phyloP scores from a whole-genome alignment of 1,140 invertebrate genomes.

The Lucilia sericata region DNA sequence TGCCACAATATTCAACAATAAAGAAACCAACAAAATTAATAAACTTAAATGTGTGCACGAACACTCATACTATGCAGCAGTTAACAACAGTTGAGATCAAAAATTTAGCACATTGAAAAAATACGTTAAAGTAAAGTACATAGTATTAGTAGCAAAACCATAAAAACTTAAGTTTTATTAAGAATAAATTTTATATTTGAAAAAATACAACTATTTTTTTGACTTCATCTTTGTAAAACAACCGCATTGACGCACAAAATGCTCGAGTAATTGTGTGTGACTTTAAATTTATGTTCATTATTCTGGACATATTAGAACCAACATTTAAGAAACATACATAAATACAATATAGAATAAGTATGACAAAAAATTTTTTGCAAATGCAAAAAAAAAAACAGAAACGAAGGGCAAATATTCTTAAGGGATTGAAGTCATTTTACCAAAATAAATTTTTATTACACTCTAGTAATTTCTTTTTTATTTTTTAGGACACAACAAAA shows the following conservation, averaged over 20 bases:
- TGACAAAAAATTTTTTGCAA: not conserved
- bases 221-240: not conserved
- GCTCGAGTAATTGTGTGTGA: slow-evolving; percentile 11
- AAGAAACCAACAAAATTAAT: not conserved
- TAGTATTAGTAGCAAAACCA: too few species aligned
- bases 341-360: not conserved
- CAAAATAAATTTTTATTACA: not conserved
- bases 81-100: not conserved
- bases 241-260: not conserved
- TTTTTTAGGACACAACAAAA: not conserved
- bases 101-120: not conserved
- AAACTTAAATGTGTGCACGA: not conserved
- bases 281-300: not conserved
- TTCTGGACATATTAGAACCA: not conserved
- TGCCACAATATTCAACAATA: not conserved
- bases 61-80: not conserved
- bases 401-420: not conserved
- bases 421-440: not conserved
- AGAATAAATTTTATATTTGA: too few species aligned
- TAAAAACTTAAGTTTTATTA: too few species aligned
- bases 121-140: too few species aligned
- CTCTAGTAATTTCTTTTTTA: not conserved
- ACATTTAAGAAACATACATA: not conserved
- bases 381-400: not conserved
- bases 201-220: too few species aligned